phyloP scores from a whole-genome alignment of 2,888 invertebrate genomes.

The Acrocera orbiculus region DNA sequence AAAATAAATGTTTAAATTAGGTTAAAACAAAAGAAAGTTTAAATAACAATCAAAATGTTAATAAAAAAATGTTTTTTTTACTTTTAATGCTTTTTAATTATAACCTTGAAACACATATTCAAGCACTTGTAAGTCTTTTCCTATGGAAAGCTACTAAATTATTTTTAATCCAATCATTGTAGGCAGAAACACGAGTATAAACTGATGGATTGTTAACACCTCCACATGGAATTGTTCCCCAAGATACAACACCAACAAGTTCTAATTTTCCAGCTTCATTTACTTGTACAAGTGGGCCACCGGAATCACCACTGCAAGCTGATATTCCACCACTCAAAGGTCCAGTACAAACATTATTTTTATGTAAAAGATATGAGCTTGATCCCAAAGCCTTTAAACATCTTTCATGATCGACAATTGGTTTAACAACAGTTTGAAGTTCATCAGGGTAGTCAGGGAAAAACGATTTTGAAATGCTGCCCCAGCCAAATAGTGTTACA shows the following conservation, averaged over 20 bases:
- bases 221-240: constrained; percentile 33
- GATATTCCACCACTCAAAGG: constrained; percentile 19
- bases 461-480: constrained; percentile 12
- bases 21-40: no score
- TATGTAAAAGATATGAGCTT: constrained; percentile 6
- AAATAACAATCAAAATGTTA: no score
- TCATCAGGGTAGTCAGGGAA: constrained; percentile 12
- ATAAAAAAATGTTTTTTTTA: no score
- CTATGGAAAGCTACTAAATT: no score
- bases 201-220: constrained; percentile 27
- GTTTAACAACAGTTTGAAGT: constrained; percentile 18
- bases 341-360: constrained; percentile 8
- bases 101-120: no score
- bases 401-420: constrained; percentile 4
- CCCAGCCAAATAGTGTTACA: constrained; percentile 21
- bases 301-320: constrained; percentile 31
- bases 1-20: no score
- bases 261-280: constrained; percentile 2
- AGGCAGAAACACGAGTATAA: constrained; percentile 24
- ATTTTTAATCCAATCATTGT: constrained; percentile 21
- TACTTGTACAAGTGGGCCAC: constrained; percentile 21
- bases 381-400: constrained; percentile 3
- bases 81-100: no score
- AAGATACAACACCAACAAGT: constrained; percentile 33
- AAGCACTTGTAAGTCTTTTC: no score